Conservation (phyloP, 2,113 vertebrate species). For the Gallinago undulata region DNA sequence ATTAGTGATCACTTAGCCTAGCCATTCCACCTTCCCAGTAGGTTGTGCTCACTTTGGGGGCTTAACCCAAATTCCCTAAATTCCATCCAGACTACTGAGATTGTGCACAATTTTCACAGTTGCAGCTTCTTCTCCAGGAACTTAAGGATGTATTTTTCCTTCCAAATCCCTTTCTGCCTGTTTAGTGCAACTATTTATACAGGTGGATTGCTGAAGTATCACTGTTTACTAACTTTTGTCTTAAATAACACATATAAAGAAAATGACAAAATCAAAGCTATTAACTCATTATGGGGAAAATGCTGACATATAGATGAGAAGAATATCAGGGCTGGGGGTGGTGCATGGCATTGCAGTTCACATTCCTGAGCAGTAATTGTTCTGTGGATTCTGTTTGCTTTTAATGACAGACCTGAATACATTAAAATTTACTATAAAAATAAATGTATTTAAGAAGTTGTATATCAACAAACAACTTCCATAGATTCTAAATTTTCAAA, state of each 20-base stretch:
- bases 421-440: not conserved
- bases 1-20: constrained; percentile 54
- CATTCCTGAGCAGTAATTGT: not conserved
- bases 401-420: not conserved
- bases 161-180: not conserved
- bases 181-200: not conserved
- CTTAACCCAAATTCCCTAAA: constrained; percentile 51
- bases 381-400: not conserved
- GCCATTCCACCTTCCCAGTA: constrained; percentile 23
- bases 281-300: not conserved
- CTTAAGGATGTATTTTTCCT: not conserved
- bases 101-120: not conserved
- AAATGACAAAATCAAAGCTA: not conserved
- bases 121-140: not conserved
- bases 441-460: not conserved
- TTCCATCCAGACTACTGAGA: constrained; percentile 1
- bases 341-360: not conserved
- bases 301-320: not conserved
- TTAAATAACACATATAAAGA: not conserved
- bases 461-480: not conserved
- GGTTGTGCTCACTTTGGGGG: constrained; percentile 29
- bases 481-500: not conserved
- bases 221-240: not conserved
- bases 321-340: not conserved
- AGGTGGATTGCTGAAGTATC: not conserved